phyloP scores from a whole-genome alignment of 2,113 vertebrate species.

The Oryzias celebensis region DNA sequence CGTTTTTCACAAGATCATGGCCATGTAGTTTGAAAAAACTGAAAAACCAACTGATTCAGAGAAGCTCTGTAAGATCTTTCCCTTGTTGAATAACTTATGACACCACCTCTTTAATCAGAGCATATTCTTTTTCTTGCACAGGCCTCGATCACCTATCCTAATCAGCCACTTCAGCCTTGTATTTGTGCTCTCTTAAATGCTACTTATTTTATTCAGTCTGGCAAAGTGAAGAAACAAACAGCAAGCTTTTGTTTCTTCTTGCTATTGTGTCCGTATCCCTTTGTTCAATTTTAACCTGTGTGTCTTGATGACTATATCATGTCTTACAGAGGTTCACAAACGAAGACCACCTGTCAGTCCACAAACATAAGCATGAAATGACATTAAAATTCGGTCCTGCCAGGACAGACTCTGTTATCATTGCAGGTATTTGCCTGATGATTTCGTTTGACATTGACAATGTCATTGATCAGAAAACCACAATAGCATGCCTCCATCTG shows the following conservation, averaged over 20 bases:
- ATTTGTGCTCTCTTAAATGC: background rate
- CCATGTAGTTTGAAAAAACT: background rate
- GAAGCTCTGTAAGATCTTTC: background rate
- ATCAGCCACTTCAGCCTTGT: background rate
- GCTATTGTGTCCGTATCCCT: background rate
- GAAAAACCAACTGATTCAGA: background rate
- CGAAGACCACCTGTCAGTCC: slow-evolving; percentile 97
- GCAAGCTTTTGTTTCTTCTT: background rate
- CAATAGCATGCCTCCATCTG: background rate
- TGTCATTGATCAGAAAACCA: background rate
- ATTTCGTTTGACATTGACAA: background rate
- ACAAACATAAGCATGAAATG: slow-evolving; percentile 99
- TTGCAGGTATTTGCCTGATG: slow-evolving; percentile 82
- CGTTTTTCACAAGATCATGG: background rate
- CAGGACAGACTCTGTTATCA: slow-evolving; percentile 95
- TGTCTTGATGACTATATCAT: background rate
- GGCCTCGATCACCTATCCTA: background rate
- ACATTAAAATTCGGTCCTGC: slow-evolving; percentile 98
- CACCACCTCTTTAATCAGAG: background rate
- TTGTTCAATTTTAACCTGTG: background rate
- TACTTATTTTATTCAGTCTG: background rate
- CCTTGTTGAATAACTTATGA: background rate
- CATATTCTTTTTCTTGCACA: background rate
- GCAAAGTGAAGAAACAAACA: background rate
- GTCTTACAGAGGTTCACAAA: slow-evolving; percentile 92